These are phyloP conservation scores for Holotrichia oblita DNA, from an alignment of 1,140 invertebrate species.

Conservation along the genomic window DNA sequence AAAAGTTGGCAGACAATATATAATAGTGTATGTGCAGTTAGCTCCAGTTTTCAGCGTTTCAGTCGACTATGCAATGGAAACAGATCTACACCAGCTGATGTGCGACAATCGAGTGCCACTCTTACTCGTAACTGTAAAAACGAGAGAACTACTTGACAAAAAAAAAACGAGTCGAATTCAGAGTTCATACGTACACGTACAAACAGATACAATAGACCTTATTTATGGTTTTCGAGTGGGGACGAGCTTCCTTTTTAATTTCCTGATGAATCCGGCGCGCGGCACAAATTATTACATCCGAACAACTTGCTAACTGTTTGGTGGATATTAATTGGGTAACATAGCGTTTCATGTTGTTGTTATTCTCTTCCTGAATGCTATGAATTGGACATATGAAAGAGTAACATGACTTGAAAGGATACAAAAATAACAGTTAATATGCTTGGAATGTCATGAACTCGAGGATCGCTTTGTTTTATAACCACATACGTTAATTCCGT, in stretches of 20 bases:
- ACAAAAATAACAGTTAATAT: background rate
- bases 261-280: background rate
- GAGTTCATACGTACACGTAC: background rate
- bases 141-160: background rate
- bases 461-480: background rate
- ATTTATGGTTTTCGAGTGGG: background rate
- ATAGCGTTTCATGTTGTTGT: conserved; percentile 3
- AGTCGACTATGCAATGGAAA: background rate
- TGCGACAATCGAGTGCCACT: background rate
- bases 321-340: conserved; percentile 11
- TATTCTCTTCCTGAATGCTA: background rate
- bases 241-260: conserved; percentile 14
- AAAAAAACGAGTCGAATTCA: background rate
- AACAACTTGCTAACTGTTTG: background rate
- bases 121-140: background rate
- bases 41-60: background rate
- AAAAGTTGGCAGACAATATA: background rate
- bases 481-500: background rate
- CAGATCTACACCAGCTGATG: background rate
- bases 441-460: background rate
- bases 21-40: background rate
- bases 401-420: background rate
- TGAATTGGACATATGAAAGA: background rate
- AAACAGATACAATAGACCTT: background rate
- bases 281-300: background rate